Percentiles rank a stretch among this genome's conserved stretches.
Conservation (phyloP, 2,113 vertebrate genomes). For the Macquaria ambigua region DNA sequence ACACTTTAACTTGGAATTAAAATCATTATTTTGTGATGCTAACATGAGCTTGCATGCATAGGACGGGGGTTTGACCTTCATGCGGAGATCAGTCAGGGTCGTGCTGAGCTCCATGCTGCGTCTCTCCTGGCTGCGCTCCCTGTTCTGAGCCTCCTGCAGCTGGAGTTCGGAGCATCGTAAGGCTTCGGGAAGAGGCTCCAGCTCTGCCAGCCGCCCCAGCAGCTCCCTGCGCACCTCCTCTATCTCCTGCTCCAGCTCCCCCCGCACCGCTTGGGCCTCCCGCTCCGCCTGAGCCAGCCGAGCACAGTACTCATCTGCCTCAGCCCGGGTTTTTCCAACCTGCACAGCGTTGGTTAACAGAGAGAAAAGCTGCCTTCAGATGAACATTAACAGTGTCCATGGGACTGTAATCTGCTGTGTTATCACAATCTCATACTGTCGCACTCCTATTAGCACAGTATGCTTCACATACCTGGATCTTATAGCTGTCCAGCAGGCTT, state of each 20-base stretch:
- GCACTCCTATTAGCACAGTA: background rate
- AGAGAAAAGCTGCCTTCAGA: background rate
- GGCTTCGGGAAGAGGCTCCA: slow-evolving; percentile 91
- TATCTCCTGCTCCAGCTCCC: slow-evolving; percentile 87
- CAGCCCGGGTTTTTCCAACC: slow-evolving; percentile 87
- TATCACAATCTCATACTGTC: background rate
- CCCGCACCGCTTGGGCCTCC: slow-evolving; percentile 84
- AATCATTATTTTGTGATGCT: background rate
- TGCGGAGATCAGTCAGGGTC: slow-evolving; percentile 87
- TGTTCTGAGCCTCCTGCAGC: slow-evolving; percentile 89
- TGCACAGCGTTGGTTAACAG: slow-evolving; percentile 49
- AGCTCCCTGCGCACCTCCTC: slow-evolving; percentile 87
- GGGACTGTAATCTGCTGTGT: background rate
- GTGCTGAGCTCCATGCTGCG: slow-evolving; percentile 87
- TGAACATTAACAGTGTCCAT: background rate
- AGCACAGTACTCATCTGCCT: slow-evolving; percentile 87
- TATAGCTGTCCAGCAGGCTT: slow-evolving; percentile 90
- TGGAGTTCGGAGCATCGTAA: slow-evolving; percentile 86
- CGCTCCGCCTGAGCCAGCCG: slow-evolving; percentile 86
- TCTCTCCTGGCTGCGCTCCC: slow-evolving; percentile 87
- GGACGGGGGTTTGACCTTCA: slow-evolving; percentile 85
- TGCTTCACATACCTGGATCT: slow-evolving; percentile 85
- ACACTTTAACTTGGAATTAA: background rate
- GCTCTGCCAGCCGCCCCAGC: slow-evolving; percentile 85
- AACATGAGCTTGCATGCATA: background rate